Evolutionary conservation across 2,113 vertebrate genomes (phyloP), one percentile per base, ranked within the genome.

Genomic region (Scopus umbretta): DNA sequence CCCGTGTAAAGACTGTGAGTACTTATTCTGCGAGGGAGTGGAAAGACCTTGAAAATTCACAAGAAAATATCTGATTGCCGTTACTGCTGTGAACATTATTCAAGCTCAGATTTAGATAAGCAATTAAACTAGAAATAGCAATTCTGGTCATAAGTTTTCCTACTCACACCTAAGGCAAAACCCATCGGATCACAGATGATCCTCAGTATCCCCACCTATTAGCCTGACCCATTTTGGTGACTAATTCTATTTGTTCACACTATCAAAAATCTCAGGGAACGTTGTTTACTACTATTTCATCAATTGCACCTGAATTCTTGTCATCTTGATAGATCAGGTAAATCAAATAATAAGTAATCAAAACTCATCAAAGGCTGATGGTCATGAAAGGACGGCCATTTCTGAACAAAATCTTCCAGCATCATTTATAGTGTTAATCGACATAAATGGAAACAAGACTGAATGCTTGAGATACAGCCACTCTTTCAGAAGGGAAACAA

Each of bases 1-100:
- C 13, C 15, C 0, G 0, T 23, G 18, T 20, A 38, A 67, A 72
- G 53, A n/a, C 29, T 23, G 3, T 3, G 16, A 71, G n/a, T 17
- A 29, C 26, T 85, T 75, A 16, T 3, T 68, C 36, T 56, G 21
- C 19, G 36, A 80, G 21, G 25, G 40, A 21, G 34, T 32, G 17
- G 27, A 58, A 61, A 68, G 34, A 36, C 21, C 9, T 2, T 16
- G 49, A 90, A 86, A 87, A 75, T 40, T 38, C 58, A 32, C 26
- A 72, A 26, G 65, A 63, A 87, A 82, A 56, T 13, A 80, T 3
- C 61, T 52, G 34, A 80, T 53, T 80, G 53, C 70, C 27, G 50
- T 65, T 49, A 65, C 10, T 72, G 62, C 62, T 61, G 25, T 38
- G 36, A 88, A 65, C 5, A 4, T 49, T 49, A 63, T 34, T 83